Base-by-base conservation (phyloP, 2,797 vertebrate genomes). In the Chloroceryle amazona region DNA sequence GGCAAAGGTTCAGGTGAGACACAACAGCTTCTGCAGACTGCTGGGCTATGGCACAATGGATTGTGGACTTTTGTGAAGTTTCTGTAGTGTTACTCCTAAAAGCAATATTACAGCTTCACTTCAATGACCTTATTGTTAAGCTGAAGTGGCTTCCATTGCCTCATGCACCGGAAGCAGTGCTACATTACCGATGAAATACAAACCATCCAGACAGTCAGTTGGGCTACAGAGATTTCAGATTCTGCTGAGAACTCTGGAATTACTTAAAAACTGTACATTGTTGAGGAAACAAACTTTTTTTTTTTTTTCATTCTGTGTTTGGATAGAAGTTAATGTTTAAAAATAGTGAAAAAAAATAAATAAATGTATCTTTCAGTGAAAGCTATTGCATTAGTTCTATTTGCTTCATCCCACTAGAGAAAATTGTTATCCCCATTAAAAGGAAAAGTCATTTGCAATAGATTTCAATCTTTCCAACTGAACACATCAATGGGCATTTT, bases 1-100 rank as follows among this genome's bases (percentile, higher is more conserved):
- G 25, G 17, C 16, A 75, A 49, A 80, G 0, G 4, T 42, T 58
- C 47, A 61, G 52, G 33, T 71, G 71, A 78, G 41, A 47, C 31
- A 13, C 16, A 14, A 42, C 0, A 0, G 28, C 35, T 2, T 2
- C 26, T 58, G 41, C 51, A 80, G 54, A 5, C 28, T 85, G n/a
- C 51, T 74, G 31, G 74, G 37, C 61, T 83, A 2, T 10, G 28
- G 6, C 4, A 12, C 16, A 37, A 19, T 25, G 26, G 63, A 39
- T 67, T 31, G 44, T 18, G 19, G 26, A 26, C 8, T 81, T 74
- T 1, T 1, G 33, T 46, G 51, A 55, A 31, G 25, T n/a, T 62
- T 44, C 60, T 52, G 25, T 31, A 55, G 33, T 8, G 19, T 3
- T 76, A 2, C 17, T 72, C 70, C n/a, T 60, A 39, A 62, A 90